Base-by-base conservation (phyloP, 2,888 invertebrate genomes). In the Acronicta aceris region DNA sequence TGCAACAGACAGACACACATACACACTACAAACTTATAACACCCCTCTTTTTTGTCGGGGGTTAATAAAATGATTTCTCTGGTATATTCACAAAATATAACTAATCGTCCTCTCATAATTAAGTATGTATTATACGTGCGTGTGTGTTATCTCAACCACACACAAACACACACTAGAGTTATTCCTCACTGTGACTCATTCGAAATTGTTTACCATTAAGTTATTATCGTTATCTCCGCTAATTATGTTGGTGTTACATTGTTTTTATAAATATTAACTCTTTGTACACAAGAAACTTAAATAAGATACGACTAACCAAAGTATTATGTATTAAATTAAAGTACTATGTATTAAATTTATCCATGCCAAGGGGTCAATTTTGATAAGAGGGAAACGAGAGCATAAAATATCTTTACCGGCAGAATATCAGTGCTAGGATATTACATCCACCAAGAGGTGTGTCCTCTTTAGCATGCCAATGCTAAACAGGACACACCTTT, bases 141-240 rank as follows among this genome's bases (percentile, higher is more conserved):
- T 47, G 51, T 54, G 47, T 15, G 48, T 60, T 64, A 62, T 75
- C 50, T 59, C 12, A 38, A 0, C 13, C 4, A 21, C 21, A 21
- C 21, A 21, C 4, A 21, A 21, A 21, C 21, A 41, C 43, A 15
- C 42, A 43, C 45, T 33, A 13, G 27, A 40, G 48, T 30, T 69
- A 52, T 59, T 48, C 47, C 40, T 59, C 25, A 15, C 58, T 4
- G 59, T 82, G 82, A 82, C 71, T 83, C 81, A 81, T 77, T 78
- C 75, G 74, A 76, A 77, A 70, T 78, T 82, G 82, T 81, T 76
- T 74, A 74, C 77, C 70, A 7, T 42, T 7, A 33, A 49, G 48
- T 38, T 74, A 69, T 38, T 74, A 69, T 47, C 46, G 27, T 50
- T 68, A 69, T 73, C 52, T 30, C 49, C 21, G 25, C 36, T 73